Base-by-base conservation (phyloP, 2,888 invertebrate species). In the Scotopteryx bipunctaria region DNA sequence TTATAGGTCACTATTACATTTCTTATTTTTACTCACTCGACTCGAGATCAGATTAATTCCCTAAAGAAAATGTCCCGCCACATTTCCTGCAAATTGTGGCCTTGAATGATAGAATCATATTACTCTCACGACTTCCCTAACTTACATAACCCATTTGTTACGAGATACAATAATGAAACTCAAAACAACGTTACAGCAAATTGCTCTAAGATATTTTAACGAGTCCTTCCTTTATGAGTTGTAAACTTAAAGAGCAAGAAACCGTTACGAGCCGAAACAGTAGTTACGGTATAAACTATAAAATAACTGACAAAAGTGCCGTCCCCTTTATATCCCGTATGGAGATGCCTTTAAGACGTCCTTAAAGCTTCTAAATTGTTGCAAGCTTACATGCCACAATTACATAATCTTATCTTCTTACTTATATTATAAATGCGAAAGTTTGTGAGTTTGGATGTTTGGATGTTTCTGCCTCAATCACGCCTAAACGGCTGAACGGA, bases 201-300 rank as follows among this genome's bases (percentile, higher is more conserved):
- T 53, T 54, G 35, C 47, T 54, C 44, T 33, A 41, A 48, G 43
- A 48, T 48, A 54, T 47, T 54, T 43, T 35, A 54, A 54, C 47
- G 48, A 25, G 44, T 16, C 45, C 31, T 42, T 29, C 49, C 38
- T 37, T 46, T 46, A 53, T 40, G 48, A 36, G 29, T 36, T 48
- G 53, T 53, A 54, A 54, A 54, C 44, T 54, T 29, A 31, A 45
- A 19, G 48, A 40, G 17, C 38, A 31, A 38, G 47, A 48, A 43
- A 48, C 47, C 47, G 19, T 54, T 29, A 15, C 16, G 33, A 36
- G 40, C 40, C 44, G 29, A 43, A 44, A 40, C 29, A 29, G 40
- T 40, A 41, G 40, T 53, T 48, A 37, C 42, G 46, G 9, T 9
- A 40, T 33, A 38, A 43, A 53, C 43, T 48, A 44, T 48, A 40